Evolutionary conservation across 1,140 invertebrate genomes (phyloP), one percentile per base, ranked within the genome.

Genomic region (Drosophila sturtevanti): DNA sequence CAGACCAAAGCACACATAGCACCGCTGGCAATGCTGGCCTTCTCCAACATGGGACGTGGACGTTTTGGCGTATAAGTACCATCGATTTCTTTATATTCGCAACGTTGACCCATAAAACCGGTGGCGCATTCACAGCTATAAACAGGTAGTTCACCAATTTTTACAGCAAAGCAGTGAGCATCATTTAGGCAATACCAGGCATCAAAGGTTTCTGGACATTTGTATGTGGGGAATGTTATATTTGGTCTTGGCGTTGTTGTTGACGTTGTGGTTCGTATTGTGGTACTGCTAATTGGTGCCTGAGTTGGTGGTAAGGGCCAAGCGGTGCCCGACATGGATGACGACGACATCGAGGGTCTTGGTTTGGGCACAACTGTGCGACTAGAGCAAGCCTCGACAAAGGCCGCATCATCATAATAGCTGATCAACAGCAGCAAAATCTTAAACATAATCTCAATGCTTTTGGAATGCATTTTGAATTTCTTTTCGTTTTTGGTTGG

Each of bases 111-210:
- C 94, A 98, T 97, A 92, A 96, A 98, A 61, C 97, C 97, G 91
- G 96, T 96, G 72, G 96, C 95, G 93, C 97, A 97, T 96, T 98
- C 96, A 94, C 97, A 98, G 93, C 98, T 98, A 93, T 98, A 98
- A 79, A 98, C 95, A 55, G 97, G 95, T 79, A 95, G 96, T 91
- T 98, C 96, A 89, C 95, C 97, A 80, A 98, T 98, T 93, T 97
- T 97, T 76, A 98, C 96, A 37, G 97, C 97, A 93, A 98, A 98
- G 93, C 97, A 98, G 79, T 96, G 97, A 90, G 97, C 97, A 89
- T 97, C 97, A 93, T 98, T 98, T 63, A 98, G 94, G 93, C 98
- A 98, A 93, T 98, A 98, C 95, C 96, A 98, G 92, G 96, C 95
- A 89, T 96, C 97, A 93, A 98, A 98, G 90, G 95, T 95, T 71